Conservation (phyloP, 2,888 invertebrate species). For the Leuctra nigra region DNA sequence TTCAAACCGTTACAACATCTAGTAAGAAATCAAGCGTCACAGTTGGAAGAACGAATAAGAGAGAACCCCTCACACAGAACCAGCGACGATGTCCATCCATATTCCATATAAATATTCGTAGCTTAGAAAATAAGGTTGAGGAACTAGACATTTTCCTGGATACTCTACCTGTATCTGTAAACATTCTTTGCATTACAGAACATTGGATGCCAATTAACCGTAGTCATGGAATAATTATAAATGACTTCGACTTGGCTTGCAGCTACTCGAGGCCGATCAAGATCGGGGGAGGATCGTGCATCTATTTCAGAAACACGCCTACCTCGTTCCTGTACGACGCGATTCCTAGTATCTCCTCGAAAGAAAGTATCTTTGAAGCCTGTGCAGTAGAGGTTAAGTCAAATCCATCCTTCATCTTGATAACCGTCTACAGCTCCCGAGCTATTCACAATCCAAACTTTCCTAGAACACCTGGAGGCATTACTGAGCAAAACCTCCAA, state of each 20-base stretch:
- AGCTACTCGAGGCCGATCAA: background rate
- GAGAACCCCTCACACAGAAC: no score
- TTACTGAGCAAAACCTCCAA: background rate
- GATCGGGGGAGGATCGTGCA: background rate
- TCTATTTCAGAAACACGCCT: background rate
- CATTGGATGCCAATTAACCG: background rate
- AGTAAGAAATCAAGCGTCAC: no score
- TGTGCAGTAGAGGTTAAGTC: background rate
- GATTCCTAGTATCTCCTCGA: background rate
- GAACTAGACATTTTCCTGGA: background rate
- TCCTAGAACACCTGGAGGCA: background rate
- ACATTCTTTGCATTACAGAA: background rate
- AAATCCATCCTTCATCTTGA: background rate
- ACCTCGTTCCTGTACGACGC: background rate
- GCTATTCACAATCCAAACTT: background rate
- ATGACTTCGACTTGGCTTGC: background rate
- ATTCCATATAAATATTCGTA: background rate
- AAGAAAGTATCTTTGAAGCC: background rate
- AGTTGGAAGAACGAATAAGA: no score
- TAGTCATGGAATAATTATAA: background rate
- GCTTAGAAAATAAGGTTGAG: background rate
- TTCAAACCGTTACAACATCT: no score
- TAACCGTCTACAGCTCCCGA: background rate
- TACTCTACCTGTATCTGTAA: background rate
- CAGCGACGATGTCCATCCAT: no score